Conservation (phyloP, 2,888 invertebrate genomes). For the Fabriciana adippe region DNA sequence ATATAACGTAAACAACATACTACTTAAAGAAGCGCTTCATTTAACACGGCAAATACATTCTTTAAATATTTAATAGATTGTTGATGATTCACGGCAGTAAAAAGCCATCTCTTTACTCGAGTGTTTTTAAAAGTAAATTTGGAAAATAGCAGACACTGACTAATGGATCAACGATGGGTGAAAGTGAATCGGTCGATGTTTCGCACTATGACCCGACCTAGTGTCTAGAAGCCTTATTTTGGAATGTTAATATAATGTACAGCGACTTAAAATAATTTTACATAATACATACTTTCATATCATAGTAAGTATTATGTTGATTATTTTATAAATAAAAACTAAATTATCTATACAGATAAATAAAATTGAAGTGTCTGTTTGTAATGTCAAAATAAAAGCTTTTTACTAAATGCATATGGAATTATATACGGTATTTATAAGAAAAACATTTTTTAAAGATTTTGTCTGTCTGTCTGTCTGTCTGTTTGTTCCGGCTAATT, state of each 20-base stretch:
- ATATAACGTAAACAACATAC: background rate
- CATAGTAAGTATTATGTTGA: no score
- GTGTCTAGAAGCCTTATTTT: constrained; percentile 27
- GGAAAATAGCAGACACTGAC: constrained; percentile 62
- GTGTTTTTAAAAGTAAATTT: constrained; percentile 53
- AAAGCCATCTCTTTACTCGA: constrained; percentile 21
- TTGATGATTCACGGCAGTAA: constrained; percentile 47
- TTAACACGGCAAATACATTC: constrained; percentile 27
- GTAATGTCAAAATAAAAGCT: no score
- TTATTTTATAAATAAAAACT: no score
- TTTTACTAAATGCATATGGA: no score
- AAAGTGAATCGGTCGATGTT: constrained; percentile 61
- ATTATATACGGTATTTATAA: no score
- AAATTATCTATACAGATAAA: no score
- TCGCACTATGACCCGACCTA: constrained; percentile 65
- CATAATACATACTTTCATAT: no score
- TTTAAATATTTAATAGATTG: constrained; percentile 29
- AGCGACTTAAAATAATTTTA: no score
- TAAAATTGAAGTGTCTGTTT: no score
- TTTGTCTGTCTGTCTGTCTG: no score
- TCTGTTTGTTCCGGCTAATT: no score
- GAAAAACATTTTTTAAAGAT: no score
- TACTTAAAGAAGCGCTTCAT: constrained; percentile 18
- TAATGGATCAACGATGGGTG: constrained; percentile 61
- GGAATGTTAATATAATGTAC: background rate